Conservation (phyloP, 2,888 invertebrate species). For the Trimorus sp. region DNA sequence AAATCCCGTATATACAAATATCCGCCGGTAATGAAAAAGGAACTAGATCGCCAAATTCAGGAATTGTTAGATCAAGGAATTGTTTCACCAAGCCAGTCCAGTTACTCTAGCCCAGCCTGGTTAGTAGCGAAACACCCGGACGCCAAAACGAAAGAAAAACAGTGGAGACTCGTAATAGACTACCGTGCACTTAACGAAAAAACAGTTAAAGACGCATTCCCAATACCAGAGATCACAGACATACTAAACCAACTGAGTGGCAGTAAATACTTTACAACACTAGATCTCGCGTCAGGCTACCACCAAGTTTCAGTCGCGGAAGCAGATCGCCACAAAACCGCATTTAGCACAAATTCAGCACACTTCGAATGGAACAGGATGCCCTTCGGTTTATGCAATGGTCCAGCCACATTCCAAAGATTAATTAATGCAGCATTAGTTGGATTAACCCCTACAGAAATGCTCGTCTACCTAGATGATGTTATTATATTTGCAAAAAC, state of each 20-base stretch:
- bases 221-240: background rate
- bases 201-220: background rate
- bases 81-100: background rate
- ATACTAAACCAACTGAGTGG: background rate
- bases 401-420: too few relatives aligned
- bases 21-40: slow-evolving; percentile 8
- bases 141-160: background rate
- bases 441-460: background rate
- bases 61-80: slow-evolving; percentile 18
- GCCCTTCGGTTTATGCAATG: too few relatives aligned
- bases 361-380: background rate
- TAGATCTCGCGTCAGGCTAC: background rate
- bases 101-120: background rate
- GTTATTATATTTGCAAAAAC: background rate
- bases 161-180: background rate
- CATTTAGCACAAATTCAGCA: background rate
- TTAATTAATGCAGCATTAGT: too few relatives aligned
- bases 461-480: background rate
- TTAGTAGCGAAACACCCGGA: background rate
- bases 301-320: background rate
- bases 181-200: background rate
- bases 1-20: background rate
- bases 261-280: background rate
- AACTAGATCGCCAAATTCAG: slow-evolving; percentile 2
- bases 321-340: background rate